Percentiles rank a stretch among this genome's conserved stretches.
phyloP scores from a whole-genome alignment of 1,140 invertebrate genomes.

The Drosophila asahinai region DNA sequence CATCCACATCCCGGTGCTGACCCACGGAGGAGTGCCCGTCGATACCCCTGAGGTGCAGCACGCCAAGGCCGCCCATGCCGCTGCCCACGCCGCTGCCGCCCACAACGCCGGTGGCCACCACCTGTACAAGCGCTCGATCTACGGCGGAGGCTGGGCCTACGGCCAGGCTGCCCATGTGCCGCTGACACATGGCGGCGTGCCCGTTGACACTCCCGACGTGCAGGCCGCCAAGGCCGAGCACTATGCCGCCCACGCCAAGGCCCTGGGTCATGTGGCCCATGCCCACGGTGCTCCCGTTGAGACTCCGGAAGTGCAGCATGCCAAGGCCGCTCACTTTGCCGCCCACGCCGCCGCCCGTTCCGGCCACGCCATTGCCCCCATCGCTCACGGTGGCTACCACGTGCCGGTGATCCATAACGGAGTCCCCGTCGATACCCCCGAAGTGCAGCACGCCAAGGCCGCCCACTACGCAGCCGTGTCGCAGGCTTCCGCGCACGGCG shows the following conservation, averaged over 20 bases:
- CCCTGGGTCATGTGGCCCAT: conserved; percentile 84
- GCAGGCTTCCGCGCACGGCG: conserved; percentile 84
- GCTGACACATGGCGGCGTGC: conserved; percentile 86
- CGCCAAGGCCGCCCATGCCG: conserved; percentile 87
- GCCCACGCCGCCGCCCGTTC: conserved; percentile 77
- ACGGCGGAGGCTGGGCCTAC: conserved; percentile 71
- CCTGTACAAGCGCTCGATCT: conserved; percentile 83
- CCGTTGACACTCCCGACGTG: conserved; percentile 88
- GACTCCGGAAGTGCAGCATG: conserved; percentile 85
- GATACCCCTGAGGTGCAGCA: conserved; percentile 88
- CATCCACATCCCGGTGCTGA: conserved; percentile 78
- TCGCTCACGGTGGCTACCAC: conserved; percentile 78
- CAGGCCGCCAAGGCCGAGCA: conserved; percentile 88
- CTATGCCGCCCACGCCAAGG: conserved; percentile 87
- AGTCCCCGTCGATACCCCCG: conserved; percentile 87
- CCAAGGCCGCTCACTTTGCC: conserved; percentile 80
- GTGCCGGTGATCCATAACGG: conserved; percentile 86
- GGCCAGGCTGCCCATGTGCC: conserved; percentile 84
- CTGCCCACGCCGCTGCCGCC: conserved; percentile 86
- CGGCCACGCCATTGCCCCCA: conserved; percentile 60
- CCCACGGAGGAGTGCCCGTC: conserved; percentile 75
- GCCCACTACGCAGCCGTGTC: conserved; percentile 87
- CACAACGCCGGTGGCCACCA: conserved; percentile 74
- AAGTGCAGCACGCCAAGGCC: conserved; percentile 87
- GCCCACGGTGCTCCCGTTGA: conserved; percentile 80